phyloP scores from a whole-genome alignment of 1,140 invertebrate species.

The Drosophila bipectinata region DNA sequence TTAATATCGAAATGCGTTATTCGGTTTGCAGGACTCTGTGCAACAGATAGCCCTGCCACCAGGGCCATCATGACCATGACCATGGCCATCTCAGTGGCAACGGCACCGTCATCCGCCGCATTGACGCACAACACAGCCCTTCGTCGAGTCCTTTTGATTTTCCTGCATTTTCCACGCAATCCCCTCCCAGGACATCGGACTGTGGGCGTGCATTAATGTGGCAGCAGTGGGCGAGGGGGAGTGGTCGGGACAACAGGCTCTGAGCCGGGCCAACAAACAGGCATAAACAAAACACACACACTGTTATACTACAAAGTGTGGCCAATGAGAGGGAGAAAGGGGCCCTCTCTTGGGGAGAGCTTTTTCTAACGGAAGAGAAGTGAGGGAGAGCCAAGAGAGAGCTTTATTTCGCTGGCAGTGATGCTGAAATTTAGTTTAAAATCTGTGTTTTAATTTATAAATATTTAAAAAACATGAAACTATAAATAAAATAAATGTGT shows the following conservation, averaged over 20 bases:
- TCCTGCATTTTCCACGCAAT: not conserved
- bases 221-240: constrained; percentile 11
- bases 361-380: constrained; percentile 21
- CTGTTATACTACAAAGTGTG: not conserved
- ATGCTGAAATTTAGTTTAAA: constrained; percentile 6
- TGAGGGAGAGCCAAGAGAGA: not conserved
- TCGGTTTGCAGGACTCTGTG: constrained; percentile 17
- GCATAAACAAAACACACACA: constrained; percentile 48
- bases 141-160: constrained; percentile 2
- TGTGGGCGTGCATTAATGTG: constrained; percentile 48
- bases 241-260: constrained; percentile 16
- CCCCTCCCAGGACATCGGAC: constrained; percentile 41
- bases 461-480: not conserved
- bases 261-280: constrained; percentile 58
- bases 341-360: constrained; percentile 15
- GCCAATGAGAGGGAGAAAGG: constrained; percentile 25
- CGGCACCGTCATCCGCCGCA: constrained; percentile 35
- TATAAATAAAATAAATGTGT: too few species aligned
- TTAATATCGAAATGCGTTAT: constrained; percentile 21
- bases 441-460: not conserved
- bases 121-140: constrained; percentile 44
- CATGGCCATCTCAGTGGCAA: constrained; percentile 33
- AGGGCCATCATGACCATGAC: constrained; percentile 32
- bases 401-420: constrained; percentile 37
- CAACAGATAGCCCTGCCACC: constrained; percentile 60